Evolutionary conservation across 2,113 vertebrate species (phyloP).

Genomic region (pig (Sus scrofa)): T2T-Sscrofa CM000813.6:90193501-90194000

Average conservation of each 20-base stretch:
- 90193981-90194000: not conserved
- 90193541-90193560: too few relatives aligned
- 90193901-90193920: not conserved
- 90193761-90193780: not conserved
- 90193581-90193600: too few relatives aligned
- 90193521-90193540: too few relatives aligned
- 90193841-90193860: not conserved
- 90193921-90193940: not conserved
- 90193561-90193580: too few relatives aligned
- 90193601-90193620: too few relatives aligned
- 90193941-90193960: not conserved
- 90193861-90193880: not conserved
- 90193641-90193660: too few relatives aligned
- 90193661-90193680: too few relatives aligned
- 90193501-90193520: too few relatives aligned
- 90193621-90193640: too few relatives aligned
- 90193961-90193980: not conserved
- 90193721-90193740: too few relatives aligned
- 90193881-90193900: not conserved
- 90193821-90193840: not conserved
- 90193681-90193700: too few relatives aligned
- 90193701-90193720: too few relatives aligned
- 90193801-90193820: not conserved
- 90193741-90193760: not conserved
- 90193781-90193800: not conserved